Conservation (phyloP, 2,113 vertebrate genomes). For the Nothobranchius kuhntae region DNA sequence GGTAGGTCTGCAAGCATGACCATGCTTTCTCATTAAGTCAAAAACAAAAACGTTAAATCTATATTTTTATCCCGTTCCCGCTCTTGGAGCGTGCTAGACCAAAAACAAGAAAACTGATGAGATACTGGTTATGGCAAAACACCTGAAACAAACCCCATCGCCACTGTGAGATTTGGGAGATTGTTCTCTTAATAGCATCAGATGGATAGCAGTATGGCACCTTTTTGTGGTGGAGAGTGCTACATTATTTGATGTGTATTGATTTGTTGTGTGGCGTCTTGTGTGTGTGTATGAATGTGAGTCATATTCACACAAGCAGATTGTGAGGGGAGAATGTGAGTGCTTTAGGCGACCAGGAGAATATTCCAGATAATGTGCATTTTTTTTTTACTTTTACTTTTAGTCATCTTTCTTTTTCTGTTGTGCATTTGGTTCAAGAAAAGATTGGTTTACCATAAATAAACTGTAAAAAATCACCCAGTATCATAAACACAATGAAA, state of each 20-base stretch:
- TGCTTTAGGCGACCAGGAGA: constrained; percentile 13
- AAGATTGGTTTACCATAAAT: background rate
- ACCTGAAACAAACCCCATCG: constrained; percentile 6
- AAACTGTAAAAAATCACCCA: no score
- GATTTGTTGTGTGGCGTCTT: constrained; percentile 4
- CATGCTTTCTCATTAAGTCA: background rate
- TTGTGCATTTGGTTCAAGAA: constrained; percentile 2
- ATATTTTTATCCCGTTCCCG: background rate
- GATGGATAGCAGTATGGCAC: constrained; percentile 12
- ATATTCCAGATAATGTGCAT: background rate
- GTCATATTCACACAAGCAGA: constrained; percentile 10
- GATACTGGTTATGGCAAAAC: background rate
- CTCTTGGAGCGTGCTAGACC: background rate
- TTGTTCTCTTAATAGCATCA: constrained; percentile 23
- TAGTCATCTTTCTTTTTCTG: constrained; percentile 21
- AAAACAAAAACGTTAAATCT: background rate
- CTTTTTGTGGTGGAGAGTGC: constrained; percentile 22
- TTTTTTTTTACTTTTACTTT: constrained; percentile 27
- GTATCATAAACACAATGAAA: no score
- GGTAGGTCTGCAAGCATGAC: constrained; percentile 1
- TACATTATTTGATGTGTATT: constrained; percentile 34
- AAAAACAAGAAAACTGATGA: constrained; percentile 14
- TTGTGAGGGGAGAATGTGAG: background rate
- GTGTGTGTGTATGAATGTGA: background rate
- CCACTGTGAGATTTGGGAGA: constrained; percentile 22